Evolutionary conservation across 2,888 invertebrate species (phyloP).

Genomic region (Altica lythri): DNA sequence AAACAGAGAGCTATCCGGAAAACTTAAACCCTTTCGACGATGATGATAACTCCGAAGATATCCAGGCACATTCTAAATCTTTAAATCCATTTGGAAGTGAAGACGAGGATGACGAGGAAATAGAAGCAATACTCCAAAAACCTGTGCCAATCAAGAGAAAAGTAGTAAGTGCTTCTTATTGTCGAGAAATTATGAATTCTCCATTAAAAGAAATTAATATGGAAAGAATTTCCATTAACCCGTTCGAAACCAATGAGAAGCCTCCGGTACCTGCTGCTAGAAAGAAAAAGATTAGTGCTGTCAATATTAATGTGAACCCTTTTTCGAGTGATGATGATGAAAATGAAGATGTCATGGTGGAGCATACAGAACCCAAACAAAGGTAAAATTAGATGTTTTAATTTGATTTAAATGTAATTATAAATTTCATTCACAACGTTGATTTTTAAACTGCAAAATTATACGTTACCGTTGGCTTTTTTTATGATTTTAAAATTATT

Average conservation of each 20-base stretch:
- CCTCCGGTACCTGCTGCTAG: constrained; percentile 27
- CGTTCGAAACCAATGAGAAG: constrained; percentile 60
- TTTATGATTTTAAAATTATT: too few relatives aligned
- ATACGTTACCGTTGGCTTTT: too few relatives aligned
- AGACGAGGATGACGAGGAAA: constrained; percentile 46
- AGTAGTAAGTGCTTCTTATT: constrained; percentile 25
- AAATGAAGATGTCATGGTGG: constrained; percentile 61
- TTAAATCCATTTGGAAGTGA: constrained; percentile 43
- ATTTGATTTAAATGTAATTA: too few relatives aligned
- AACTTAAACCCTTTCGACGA: constrained; percentile 84
- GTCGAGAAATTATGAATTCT: background rate
- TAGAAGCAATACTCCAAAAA: constrained; percentile 38
- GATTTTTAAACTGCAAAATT: too few relatives aligned
- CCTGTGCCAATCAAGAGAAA: constrained; percentile 34
- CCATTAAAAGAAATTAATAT: constrained; percentile 11
- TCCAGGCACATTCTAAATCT: too few relatives aligned
- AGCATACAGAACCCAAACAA: too few relatives aligned
- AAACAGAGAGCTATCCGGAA: constrained; percentile 64
- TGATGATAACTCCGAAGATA: constrained; percentile 56
- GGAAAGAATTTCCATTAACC: constrained; percentile 65
- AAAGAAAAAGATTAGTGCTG: constrained; percentile 21
- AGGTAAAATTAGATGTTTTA: background rate
- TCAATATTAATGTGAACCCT: constrained; percentile 65
- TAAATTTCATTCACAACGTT: too few relatives aligned
- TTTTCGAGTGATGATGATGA: constrained; percentile 62